phyloP scores from a whole-genome alignment of 2,888 invertebrate genomes.

The Phortica magna region DNA sequence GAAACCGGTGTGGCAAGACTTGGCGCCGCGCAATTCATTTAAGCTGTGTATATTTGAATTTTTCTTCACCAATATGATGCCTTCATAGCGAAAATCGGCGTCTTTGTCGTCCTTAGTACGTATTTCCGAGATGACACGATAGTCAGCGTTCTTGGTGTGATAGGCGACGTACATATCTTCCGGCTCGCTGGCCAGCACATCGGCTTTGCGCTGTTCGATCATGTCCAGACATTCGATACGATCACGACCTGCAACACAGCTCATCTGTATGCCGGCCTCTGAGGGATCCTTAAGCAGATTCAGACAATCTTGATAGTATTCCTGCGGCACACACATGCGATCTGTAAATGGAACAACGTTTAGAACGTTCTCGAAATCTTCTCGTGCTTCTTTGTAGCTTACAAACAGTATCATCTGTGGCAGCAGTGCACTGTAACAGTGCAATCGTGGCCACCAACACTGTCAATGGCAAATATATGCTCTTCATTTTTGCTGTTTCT shows the following conservation, averaged over 20 bases:
- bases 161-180: constrained; percentile 93
- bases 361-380: background rate
- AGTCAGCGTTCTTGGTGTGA: constrained; percentile 85
- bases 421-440: background rate
- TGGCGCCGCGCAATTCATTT: constrained; percentile 85
- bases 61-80: constrained; percentile 89
- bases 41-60: constrained; percentile 84
- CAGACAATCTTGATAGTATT: constrained; percentile 82
- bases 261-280: constrained; percentile 80
- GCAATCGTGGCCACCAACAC: background rate
- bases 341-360: constrained; percentile 77
- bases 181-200: constrained; percentile 89
- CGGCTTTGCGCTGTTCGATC: constrained; percentile 87
- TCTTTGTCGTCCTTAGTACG: constrained; percentile 87
- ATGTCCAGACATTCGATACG: constrained; percentile 84
- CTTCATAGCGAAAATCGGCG: constrained; percentile 88
- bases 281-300: constrained; percentile 78
- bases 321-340: constrained; percentile 87
- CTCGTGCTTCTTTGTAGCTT: background rate
- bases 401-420: constrained; percentile 14
- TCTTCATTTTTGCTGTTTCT: background rate
- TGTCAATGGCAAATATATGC: background rate
- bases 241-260: constrained; percentile 86
- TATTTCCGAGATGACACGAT: constrained; percentile 87
- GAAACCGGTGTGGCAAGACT: constrained; percentile 92